These are phyloP conservation scores for Pheosia tremula DNA, from an alignment of 2,888 invertebrate genomes.

Conservation along the genomic window DNA sequence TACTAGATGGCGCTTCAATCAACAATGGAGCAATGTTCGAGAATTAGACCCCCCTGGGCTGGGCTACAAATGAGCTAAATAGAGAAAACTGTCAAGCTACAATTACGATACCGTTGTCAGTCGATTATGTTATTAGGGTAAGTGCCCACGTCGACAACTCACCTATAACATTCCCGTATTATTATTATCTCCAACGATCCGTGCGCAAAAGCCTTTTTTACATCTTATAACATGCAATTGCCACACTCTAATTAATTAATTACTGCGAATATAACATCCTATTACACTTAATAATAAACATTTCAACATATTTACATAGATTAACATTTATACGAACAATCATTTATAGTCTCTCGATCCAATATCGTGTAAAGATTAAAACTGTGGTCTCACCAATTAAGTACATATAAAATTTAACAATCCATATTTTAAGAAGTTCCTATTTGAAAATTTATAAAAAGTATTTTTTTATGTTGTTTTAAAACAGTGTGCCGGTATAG, in stretches of 20 bases:
- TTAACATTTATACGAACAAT: slow-evolving; percentile 37
- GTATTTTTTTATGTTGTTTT: slow-evolving; percentile 30
- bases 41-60: too few relatives aligned
- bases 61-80: too few relatives aligned
- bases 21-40: too few relatives aligned
- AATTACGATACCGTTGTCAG: too few relatives aligned
- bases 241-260: slow-evolving; percentile 40
- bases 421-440: slow-evolving; percentile 17
- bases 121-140: too few relatives aligned
- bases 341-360: slow-evolving; percentile 15
- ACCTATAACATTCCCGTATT: neutral
- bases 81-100: too few relatives aligned
- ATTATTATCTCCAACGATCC: neutral
- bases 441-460: slow-evolving; percentile 33
- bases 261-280: slow-evolving; percentile 49
- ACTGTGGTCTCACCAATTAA: neutral
- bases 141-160: too few relatives aligned
- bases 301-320: slow-evolving; percentile 70
- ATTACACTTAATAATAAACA: slow-evolving; percentile 54
- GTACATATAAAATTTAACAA: slow-evolving; percentile 41
- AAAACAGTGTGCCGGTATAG: slow-evolving; percentile 46
- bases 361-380: slow-evolving; percentile 18
- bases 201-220: slow-evolving; percentile 5
- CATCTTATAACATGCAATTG: slow-evolving; percentile 51
- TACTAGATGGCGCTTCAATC: too few relatives aligned